Percentiles rank a stretch among this genome's conserved stretches.
Evolutionary conservation across 1,140 invertebrate species (phyloP).

Genomic region (Luehdorfia chinensis): DNA sequence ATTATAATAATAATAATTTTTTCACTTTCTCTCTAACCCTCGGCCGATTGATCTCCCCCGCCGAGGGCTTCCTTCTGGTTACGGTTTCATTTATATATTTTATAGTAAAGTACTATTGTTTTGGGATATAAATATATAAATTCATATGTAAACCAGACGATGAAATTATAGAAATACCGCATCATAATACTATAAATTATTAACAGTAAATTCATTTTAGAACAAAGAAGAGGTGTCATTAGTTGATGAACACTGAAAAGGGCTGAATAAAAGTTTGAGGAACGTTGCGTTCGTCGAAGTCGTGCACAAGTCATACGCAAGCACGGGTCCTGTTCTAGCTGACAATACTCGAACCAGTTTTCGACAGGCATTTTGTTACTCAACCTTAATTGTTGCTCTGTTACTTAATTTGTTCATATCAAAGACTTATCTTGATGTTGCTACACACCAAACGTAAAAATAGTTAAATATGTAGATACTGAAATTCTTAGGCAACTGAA

Average conservation of each 20-base stretch:
- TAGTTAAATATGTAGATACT: conserved; percentile 2
- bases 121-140: too few relatives aligned
- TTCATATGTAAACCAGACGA: too few relatives aligned
- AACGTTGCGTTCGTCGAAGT: conserved; percentile 11
- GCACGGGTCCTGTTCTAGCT: conserved; percentile 28
- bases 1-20: too few relatives aligned
- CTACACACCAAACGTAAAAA: conserved; percentile 11
- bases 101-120: too few relatives aligned
- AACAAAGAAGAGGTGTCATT: too few relatives aligned
- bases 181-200: too few relatives aligned
- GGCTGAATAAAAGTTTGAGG: conserved; percentile 2
- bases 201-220: too few relatives aligned
- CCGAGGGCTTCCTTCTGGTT: too few relatives aligned
- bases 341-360: conserved; percentile 45
- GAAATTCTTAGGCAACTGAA: background rate
- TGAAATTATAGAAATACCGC: too few relatives aligned
- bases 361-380: conserved; percentile 45
- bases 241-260: background rate
- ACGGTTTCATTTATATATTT: too few relatives aligned
- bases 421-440: conserved; percentile 29
- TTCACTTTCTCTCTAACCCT: too few relatives aligned
- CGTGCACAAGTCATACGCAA: conserved; percentile 30
- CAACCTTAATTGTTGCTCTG: conserved; percentile 48
- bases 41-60: too few relatives aligned
- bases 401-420: conserved; percentile 52